Evolutionary conservation across 2,888 invertebrate species (phyloP).

Genomic region (Argyresthia goedartella): DNA sequence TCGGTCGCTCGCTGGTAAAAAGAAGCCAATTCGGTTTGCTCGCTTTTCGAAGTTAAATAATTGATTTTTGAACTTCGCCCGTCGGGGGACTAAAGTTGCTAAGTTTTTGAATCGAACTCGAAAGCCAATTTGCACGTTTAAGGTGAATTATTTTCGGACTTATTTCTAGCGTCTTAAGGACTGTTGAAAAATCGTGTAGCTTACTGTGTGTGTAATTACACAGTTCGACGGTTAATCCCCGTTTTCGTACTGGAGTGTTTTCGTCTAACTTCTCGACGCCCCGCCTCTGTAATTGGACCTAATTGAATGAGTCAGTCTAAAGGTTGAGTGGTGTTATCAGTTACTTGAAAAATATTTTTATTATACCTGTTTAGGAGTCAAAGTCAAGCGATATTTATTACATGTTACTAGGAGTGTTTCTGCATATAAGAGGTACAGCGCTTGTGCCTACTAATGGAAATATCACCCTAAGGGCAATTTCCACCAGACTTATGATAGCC

Average conservation of each 20-base stretch:
- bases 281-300: background rate
- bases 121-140: background rate
- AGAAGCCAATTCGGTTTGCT: slow-evolving; percentile 15
- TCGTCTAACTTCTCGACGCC: background rate
- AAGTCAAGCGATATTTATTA: no score
- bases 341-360: no score
- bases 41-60: slow-evolving; percentile 21
- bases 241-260: slow-evolving; percentile 1
- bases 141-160: no score
- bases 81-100: slow-evolving; percentile 16
- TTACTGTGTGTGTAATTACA: background rate
- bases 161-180: no score
- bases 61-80: slow-evolving; percentile 23
- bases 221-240: slow-evolving; percentile 3
- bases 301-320: background rate
- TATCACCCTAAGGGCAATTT: no score
- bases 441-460: no score
- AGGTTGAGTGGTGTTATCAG: no score
- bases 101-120: slow-evolving; percentile 6
- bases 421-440: no score
- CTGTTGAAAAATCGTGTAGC: no score
- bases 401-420: no score
- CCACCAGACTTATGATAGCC: no score
- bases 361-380: no score
- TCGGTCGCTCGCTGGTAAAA: background rate